Evolutionary conservation across 2,888 invertebrate species (phyloP), one percentile per base, ranked within the genome.

Genomic region (Alcis repandata): DNA sequence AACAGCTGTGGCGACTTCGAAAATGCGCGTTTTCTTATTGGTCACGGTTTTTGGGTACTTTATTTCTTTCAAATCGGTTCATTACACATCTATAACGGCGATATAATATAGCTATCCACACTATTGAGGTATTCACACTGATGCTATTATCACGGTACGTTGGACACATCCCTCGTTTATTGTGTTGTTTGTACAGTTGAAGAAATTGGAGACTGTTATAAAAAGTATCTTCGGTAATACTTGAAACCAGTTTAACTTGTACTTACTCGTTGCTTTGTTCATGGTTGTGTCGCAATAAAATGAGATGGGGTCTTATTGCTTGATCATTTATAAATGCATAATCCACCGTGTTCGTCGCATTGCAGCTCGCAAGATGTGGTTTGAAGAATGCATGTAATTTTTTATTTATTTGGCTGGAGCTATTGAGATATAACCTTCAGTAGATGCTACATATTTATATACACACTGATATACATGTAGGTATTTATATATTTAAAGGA

Each of bases 1-100:
- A 80, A 85, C 90, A 90, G 86, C 86, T 91, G 90, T 78, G 79
- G 72, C 79, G 74, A 81, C 84, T 83, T 79, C 76, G 69, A 80
- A 82, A 79, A 79, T 79, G 74, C 76, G 71, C 59, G 73, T 74
- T 75, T 78, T 76, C 71, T 63, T 61, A 67, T 71, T 62, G 67
- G 75, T 74, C 80, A 70, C 56, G 67, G 63, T 69, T 63, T 72
- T 68, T 52, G 46, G 52, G 45, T 63, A 56, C 56, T 60, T 62
- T 65, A 68, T 46, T 58, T 63, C 49, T 66, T 60, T 46, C 11
- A 27, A 9, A 46, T 53, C 19, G 63, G 59, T 69, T 62, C 63
- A 59, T 62, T 67, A 67, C 69, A 75, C 61, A 60, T 59, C 59
- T 54, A 65, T 59, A 69, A 66, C 63, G 64, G 22, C 36, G 63